These are phyloP conservation scores for Cyanoramphus novaezelandiae DNA, from an alignment of 2,113 vertebrate genomes.

Conservation along the genomic window DNA sequence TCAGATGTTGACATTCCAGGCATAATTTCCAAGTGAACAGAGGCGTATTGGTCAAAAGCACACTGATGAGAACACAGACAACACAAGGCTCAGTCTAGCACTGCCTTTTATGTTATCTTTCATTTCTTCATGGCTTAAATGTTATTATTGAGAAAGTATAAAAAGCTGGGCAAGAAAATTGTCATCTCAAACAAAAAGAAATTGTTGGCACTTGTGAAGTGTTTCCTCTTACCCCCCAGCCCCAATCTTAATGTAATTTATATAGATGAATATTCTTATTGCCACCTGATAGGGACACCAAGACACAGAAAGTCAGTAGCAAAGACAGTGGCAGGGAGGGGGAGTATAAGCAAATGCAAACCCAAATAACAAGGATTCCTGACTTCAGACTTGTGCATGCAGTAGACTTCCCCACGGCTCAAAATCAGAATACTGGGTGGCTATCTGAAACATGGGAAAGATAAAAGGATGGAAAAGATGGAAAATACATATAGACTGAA, in stretches of 20 bases:
- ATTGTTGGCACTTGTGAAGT: not conserved
- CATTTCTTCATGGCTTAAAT: not conserved
- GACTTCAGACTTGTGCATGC: not conserved
- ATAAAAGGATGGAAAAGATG: not conserved
- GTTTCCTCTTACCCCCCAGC: rapidly evolving
- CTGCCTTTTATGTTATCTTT: not conserved
- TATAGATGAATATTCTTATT: not conserved
- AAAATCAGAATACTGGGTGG: not conserved
- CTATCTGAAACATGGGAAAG: not conserved
- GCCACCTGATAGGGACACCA: not conserved
- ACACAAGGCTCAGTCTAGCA: not conserved
- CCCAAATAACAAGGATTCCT: not conserved
- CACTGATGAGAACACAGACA: not conserved
- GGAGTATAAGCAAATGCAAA: not conserved
- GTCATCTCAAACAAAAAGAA: not conserved
- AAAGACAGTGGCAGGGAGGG: not conserved
- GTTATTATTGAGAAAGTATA: not conserved
- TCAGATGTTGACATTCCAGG: not conserved
- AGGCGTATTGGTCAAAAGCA: not conserved
- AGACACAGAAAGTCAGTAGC: not conserved
- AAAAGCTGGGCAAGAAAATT: not conserved
- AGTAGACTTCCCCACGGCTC: not conserved
- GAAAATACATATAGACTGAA: not conserved
- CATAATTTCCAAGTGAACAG: not conserved
- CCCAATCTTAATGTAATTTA: not conserved